These are phyloP conservation scores for Oenanthe oenanthe DNA, from an alignment of 2,113 vertebrate genomes.

Conservation along the genomic window DNA sequence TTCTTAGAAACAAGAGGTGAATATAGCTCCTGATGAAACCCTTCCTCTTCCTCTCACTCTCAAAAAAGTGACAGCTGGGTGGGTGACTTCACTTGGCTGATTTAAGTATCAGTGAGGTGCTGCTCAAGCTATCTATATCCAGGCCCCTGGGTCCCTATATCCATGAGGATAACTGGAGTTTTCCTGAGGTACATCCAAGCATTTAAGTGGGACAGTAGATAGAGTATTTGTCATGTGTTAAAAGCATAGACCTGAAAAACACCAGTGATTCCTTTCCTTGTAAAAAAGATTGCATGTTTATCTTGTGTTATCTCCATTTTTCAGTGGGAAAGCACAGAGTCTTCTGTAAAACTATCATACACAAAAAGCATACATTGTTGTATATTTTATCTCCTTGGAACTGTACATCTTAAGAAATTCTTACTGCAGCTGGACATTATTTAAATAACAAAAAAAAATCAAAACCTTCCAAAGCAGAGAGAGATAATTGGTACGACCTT, in stretches of 20 bases:
- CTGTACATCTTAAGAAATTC: not conserved
- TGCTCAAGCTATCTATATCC: not conserved
- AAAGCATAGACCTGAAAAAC: not conserved
- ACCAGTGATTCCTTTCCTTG: not conserved
- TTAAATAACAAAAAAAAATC: not conserved
- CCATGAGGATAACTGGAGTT: not conserved
- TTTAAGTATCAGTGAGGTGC: not conserved
- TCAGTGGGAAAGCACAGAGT: not conserved
- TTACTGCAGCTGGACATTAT: not conserved
- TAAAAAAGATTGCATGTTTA: not conserved
- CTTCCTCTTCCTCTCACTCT: not conserved
- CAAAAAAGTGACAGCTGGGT: not conserved
- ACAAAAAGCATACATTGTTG: not conserved
- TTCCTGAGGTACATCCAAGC: not conserved
- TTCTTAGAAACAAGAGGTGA: not conserved
- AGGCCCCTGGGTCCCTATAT: not conserved
- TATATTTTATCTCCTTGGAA: not conserved
- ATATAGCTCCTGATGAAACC: not conserved
- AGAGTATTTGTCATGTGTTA: not conserved
- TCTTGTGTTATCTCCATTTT: conserved; percentile 30
- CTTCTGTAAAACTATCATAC: not conserved
- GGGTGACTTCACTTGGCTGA: not conserved
- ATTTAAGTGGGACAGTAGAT: not conserved
- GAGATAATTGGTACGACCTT: not conserved
- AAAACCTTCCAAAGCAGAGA: not conserved